A percentile compares a stretch with the other conserved stretches of the same genome.
These are phyloP conservation scores for Nymphalis urticae DNA, from an alignment of 2,888 invertebrate species.

Conservation along the genomic window DNA sequence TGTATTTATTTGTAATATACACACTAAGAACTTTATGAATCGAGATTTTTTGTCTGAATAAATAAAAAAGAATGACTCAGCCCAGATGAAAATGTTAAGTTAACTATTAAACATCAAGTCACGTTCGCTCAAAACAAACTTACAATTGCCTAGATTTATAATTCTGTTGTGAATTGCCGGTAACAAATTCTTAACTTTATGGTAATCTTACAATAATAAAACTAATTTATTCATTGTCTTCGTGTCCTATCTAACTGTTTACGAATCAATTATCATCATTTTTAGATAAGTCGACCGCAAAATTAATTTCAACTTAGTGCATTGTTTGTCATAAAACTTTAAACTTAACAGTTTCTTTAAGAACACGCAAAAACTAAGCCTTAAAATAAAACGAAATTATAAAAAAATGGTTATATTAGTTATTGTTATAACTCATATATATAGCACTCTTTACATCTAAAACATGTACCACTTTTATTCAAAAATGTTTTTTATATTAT, in stretches of 20 bases:
- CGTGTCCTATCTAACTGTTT: slow-evolving; percentile 3
- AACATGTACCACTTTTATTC: too few species aligned
- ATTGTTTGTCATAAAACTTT: background rate
- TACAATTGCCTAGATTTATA: slow-evolving; percentile 30
- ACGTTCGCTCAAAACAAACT: slow-evolving; percentile 24
- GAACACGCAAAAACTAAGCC: too few species aligned
- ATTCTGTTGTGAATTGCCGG: slow-evolving; percentile 14
- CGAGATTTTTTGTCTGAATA: background rate
- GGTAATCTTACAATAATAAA: slow-evolving; percentile 9
- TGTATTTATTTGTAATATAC: too few species aligned
- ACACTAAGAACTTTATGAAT: too few species aligned
- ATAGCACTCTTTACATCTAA: too few species aligned
- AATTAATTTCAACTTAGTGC: background rate
- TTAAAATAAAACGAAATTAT: too few species aligned
- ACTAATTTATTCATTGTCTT: slow-evolving; percentile 7
- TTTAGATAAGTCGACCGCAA: background rate
- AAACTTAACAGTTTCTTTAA: too few species aligned
- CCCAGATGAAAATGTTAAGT: slow-evolving; percentile 35
- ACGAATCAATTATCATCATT: background rate
- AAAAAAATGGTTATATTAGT: too few species aligned
- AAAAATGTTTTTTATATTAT: too few species aligned
- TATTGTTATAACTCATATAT: too few species aligned
- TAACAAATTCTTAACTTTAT: slow-evolving; percentile 11
- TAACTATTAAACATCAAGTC: slow-evolving; percentile 28
- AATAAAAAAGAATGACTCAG: slow-evolving; percentile 27